Evolutionary conservation across 1,140 invertebrate genomes (phyloP).

Genomic region (Drosophila pandora): DNA sequence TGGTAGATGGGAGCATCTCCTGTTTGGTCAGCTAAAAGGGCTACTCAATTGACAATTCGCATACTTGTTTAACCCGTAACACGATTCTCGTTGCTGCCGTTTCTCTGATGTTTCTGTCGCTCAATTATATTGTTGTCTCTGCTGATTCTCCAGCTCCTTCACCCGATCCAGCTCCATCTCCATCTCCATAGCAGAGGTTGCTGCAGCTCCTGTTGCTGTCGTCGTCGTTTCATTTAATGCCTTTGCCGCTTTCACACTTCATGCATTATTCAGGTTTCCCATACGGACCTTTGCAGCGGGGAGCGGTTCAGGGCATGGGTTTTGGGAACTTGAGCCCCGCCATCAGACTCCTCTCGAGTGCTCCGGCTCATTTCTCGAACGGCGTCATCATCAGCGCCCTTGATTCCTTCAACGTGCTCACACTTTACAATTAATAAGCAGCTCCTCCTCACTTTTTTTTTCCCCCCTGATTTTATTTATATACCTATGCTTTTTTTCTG

Average conservation of each 20-base stretch:
- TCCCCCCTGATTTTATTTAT: not conserved
- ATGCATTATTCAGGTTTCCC: conserved; percentile 82
- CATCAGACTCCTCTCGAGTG: conserved; percentile 55
- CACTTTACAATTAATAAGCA: conserved; percentile 81
- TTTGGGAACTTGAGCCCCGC: conserved; percentile 34
- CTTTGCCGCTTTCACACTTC: conserved; percentile 78
- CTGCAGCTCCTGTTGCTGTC: conserved; percentile 45
- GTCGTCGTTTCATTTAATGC: conserved; percentile 67
- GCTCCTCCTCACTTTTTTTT: conserved; percentile 19
- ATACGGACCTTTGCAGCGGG: conserved; percentile 41
- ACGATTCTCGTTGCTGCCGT: conserved; percentile 45
- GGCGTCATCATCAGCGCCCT: conserved; percentile 72
- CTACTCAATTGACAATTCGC: conserved; percentile 76
- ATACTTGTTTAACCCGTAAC: conserved; percentile 76
- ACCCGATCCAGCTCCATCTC: conserved; percentile 6
- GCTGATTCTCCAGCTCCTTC: conserved; percentile 18
- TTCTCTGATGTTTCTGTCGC: conserved; percentile 51
- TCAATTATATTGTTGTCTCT: conserved; percentile 79
- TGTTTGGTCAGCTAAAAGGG: conserved; percentile 58
- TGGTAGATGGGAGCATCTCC: conserved; percentile 27
- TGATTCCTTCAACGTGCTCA: conserved; percentile 76
- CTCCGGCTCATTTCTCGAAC: conserved; percentile 34
- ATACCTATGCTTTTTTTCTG: conserved; percentile 20
- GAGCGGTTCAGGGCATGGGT: not conserved
- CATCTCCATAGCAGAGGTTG: conserved; percentile 10